Evolutionary conservation across 2,888 invertebrate species (phyloP).

Genomic region (Emmelina monodactyla): DNA sequence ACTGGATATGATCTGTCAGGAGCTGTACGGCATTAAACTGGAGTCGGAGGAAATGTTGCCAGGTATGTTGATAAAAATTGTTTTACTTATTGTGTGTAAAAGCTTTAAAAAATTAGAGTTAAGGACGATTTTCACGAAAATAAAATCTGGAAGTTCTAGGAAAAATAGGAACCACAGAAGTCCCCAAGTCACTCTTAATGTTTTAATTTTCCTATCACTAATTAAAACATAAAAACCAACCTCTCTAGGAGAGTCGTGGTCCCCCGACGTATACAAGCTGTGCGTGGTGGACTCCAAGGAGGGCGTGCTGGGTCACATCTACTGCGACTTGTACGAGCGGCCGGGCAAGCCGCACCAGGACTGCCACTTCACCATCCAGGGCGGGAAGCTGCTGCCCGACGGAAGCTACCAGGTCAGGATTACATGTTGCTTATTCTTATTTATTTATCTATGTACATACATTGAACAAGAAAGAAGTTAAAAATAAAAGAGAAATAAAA

Average conservation of each 20-base stretch:
- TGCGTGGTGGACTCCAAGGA: constrained; percentile 86
- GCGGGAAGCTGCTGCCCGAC: constrained; percentile 81
- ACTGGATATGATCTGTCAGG: constrained; percentile 84
- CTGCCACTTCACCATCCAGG: constrained; percentile 98
- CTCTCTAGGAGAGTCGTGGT: constrained; percentile 92
- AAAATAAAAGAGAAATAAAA: too few species aligned
- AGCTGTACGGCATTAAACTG: constrained; percentile 83
- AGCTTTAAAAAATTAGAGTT: not conserved
- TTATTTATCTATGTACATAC: too few species aligned
- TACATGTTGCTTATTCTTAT: too few species aligned
- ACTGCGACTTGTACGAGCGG: constrained; percentile 96
- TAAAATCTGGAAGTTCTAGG: not conserved
- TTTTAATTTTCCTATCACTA: too few species aligned
- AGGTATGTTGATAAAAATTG: constrained; percentile 60
- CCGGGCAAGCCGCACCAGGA: constrained; percentile 95
- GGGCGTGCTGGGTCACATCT: constrained; percentile 89
- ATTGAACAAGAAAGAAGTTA: too few species aligned
- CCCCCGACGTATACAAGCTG: constrained; percentile 88
- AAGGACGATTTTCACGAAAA: not conserved
- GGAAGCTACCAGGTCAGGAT: constrained; percentile 78
- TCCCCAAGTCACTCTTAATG: too few species aligned
- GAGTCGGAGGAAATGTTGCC: constrained; percentile 74
- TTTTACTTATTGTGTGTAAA: too few species aligned
- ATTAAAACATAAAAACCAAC: too few species aligned
- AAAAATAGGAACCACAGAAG: too few species aligned